These are phyloP conservation scores for Camponotus vicinus DNA, from an alignment of 1,140 invertebrate species.

Conservation along the genomic window DNA sequence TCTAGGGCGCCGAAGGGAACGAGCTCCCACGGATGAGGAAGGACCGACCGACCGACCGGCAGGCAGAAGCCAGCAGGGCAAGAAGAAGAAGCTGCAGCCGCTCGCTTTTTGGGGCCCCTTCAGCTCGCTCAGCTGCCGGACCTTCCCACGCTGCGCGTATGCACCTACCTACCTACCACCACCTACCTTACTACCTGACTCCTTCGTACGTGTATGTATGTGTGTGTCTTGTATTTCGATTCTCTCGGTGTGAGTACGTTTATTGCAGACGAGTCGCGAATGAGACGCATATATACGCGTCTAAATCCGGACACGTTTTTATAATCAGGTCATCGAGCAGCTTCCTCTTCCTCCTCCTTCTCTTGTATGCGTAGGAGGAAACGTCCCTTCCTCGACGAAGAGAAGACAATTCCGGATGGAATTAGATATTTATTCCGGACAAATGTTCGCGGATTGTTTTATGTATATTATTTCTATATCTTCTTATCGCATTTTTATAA, in stretches of 20 bases:
- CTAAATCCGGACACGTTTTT: slow-evolving; percentile 31
- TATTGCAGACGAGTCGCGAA: slow-evolving; percentile 31
- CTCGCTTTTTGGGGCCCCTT: slow-evolving; percentile 76
- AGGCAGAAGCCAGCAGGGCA: slow-evolving; percentile 71
- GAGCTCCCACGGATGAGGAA: slow-evolving; percentile 71
- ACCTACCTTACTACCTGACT: slow-evolving; percentile 78
- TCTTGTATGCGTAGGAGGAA: background rate
- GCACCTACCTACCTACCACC: slow-evolving; percentile 77
- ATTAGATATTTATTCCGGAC: slow-evolving; percentile 11
- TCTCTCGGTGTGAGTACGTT: background rate
- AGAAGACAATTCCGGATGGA: slow-evolving; percentile 4
- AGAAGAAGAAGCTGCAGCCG: slow-evolving; percentile 81
- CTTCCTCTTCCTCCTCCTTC: background rate
- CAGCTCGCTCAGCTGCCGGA: slow-evolving; percentile 83
- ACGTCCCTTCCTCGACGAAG: background rate
- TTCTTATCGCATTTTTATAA: background rate
- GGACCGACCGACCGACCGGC: slow-evolving; percentile 64
- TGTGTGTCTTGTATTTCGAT: slow-evolving; percentile 1
- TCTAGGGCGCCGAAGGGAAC: slow-evolving; percentile 21
- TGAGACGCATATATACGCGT: background rate
- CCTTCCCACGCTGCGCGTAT: slow-evolving; percentile 85
- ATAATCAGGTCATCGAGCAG: slow-evolving; percentile 33
- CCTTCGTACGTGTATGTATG: slow-evolving; percentile 45
- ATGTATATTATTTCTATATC: background rate
- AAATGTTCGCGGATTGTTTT: background rate